These are phyloP conservation scores for Chelonus insularis DNA, from an alignment of 1,140 invertebrate genomes.

Conservation along the genomic window DNA sequence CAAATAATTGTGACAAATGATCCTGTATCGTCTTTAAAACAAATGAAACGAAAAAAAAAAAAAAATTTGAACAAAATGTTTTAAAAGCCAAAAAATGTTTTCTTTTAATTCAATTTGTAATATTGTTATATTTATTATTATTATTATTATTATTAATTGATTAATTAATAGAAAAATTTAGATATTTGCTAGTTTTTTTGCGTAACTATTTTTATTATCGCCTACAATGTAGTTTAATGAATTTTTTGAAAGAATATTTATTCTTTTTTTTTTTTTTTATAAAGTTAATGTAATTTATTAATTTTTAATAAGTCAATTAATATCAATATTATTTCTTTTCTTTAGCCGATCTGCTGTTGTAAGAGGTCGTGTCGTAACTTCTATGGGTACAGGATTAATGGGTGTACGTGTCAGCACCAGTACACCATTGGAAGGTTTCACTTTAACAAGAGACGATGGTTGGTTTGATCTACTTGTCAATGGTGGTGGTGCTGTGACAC, in stretches of 20 bases:
- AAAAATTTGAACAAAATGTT: too few species aligned
- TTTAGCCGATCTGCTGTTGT: conserved; percentile 93
- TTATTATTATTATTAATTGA: too few species aligned
- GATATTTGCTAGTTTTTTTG: not conserved
- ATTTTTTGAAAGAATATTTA: conserved; percentile 7
- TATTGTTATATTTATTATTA: too few species aligned
- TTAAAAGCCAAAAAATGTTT: too few species aligned
- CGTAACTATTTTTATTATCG: not conserved
- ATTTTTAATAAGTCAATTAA: not conserved
- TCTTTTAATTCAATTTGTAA: too few species aligned
- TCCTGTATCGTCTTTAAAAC: too few species aligned
- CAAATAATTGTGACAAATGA: too few species aligned
- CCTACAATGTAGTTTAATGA: not conserved
- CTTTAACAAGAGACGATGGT: conserved; percentile 85
- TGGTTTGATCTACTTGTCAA: conserved; percentile 98
- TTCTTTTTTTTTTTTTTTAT: conserved; percentile 16
- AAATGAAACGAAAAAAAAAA: too few species aligned
- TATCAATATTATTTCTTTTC: conserved; percentile 23
- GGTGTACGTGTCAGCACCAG: conserved; percentile 92
- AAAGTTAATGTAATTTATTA: too few species aligned
- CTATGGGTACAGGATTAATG: conserved; percentile 87
- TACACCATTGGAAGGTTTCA: conserved; percentile 89
- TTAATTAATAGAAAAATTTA: not conserved
- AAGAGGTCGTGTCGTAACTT: conserved; percentile 88
- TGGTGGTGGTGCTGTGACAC: conserved; percentile 91